phyloP scores from a whole-genome alignment of 2,113 vertebrate species.

The Ciconia stormi region DNA sequence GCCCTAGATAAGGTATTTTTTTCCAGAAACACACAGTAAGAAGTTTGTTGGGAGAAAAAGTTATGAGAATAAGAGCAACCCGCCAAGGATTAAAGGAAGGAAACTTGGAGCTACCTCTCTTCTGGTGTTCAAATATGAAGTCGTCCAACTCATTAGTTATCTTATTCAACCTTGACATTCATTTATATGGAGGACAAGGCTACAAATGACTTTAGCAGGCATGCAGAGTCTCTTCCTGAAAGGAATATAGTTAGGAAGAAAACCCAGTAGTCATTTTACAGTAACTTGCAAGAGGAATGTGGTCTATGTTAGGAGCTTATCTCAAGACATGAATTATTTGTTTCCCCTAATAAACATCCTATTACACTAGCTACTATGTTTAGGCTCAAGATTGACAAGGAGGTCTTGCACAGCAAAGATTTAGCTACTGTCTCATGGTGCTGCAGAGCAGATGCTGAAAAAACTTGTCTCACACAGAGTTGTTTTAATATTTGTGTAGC shows the following conservation, averaged over 20 bases:
- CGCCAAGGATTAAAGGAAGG: slow-evolving; percentile 44
- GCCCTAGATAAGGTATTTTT: not conserved
- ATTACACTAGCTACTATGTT: slow-evolving; percentile 24
- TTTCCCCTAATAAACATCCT: slow-evolving; percentile 41
- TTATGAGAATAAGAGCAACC: not conserved
- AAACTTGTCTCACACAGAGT: slow-evolving; percentile 22
- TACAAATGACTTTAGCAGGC: slow-evolving; percentile 48
- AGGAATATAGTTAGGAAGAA: slow-evolving; percentile 9
- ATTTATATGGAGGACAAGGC: slow-evolving; percentile 13
- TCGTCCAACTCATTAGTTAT: slow-evolving; percentile 53
- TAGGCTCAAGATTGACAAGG: slow-evolving; percentile 37
- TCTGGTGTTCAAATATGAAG: slow-evolving; percentile 16
- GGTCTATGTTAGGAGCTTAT: slow-evolving; percentile 6
- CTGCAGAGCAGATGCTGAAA: slow-evolving; percentile 48
- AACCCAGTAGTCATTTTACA: slow-evolving; percentile 3
- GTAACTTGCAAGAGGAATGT: slow-evolving; percentile 2
- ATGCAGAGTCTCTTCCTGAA: not conserved
- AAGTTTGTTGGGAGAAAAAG: not conserved
- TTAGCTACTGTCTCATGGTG: slow-evolving; percentile 22
- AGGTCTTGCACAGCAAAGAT: slow-evolving; percentile 40
- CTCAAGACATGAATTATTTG: slow-evolving; percentile 41
- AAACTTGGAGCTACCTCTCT: slow-evolving; percentile 43
- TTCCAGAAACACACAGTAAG: slow-evolving; percentile 15
- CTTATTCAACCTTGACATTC: slow-evolving; percentile 53
- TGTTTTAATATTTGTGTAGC: slow-evolving; percentile 56